These are phyloP conservation scores for Trematomus bernacchii DNA, from an alignment of 2,797 vertebrate species.

Conservation along the genomic window DNA sequence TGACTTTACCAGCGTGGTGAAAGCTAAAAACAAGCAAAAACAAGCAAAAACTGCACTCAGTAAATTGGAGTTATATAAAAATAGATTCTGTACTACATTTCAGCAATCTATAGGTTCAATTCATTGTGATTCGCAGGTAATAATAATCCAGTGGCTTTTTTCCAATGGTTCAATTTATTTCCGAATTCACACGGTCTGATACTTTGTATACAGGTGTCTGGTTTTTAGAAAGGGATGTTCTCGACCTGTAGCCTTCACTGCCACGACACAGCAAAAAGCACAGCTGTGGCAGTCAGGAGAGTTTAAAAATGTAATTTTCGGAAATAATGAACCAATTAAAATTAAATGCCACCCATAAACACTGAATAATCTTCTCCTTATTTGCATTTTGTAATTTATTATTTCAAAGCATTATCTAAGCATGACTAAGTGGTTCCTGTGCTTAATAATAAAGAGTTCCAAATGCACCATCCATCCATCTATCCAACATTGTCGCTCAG, in stretches of 20 bases:
- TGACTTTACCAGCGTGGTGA: background rate
- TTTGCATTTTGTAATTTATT: conserved; percentile 81
- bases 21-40: background rate
- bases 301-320: conserved; percentile 82
- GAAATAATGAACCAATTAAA: conserved; percentile 87
- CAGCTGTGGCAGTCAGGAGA: conserved; percentile 82
- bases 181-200: background rate
- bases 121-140: background rate
- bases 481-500: background rate
- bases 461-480: conserved; percentile 11
- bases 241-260: conserved; percentile 60
- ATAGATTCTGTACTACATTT: background rate
- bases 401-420: conserved; percentile 65
- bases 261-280: conserved; percentile 60
- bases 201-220: background rate
- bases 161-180: background rate
- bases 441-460: conserved; percentile 48
- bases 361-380: conserved; percentile 75
- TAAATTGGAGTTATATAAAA: background rate
- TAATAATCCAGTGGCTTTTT: background rate
- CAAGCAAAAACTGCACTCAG: background rate
- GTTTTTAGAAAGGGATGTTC: conserved; percentile 31
- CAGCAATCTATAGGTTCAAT: background rate
- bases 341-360: conserved; percentile 83
- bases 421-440: conserved; percentile 57